These are phyloP conservation scores for Thermophis baileyi DNA, from an alignment of 2,113 vertebrate species.

Conservation along the genomic window DNA sequence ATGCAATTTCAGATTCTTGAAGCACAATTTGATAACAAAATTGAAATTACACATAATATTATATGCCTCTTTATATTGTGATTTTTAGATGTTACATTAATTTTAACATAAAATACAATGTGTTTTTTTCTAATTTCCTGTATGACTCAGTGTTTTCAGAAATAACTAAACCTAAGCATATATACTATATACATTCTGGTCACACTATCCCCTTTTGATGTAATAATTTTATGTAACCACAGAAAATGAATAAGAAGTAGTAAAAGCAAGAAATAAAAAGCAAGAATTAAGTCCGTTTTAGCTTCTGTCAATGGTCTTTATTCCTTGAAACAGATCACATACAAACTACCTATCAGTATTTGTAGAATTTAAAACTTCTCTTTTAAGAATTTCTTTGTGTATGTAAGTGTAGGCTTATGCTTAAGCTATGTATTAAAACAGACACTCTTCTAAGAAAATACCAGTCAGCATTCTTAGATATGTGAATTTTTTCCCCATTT, in stretches of 20 bases:
- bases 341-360: neutral
- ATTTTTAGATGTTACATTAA: conserved; percentile 14
- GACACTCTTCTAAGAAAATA: neutral
- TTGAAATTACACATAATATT: conserved; percentile 19
- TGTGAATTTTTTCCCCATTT: neutral
- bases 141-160: neutral
- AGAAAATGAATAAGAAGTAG: neutral
- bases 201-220: neutral
- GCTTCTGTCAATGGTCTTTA: neutral
- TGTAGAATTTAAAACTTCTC: neutral
- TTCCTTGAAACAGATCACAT: neutral
- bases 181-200: neutral
- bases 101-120: neutral
- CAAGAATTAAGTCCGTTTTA: neutral
- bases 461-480: neutral
- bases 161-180: conserved; percentile 37
- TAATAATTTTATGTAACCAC: neutral
- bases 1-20: conserved; percentile 1
- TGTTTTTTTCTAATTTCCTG: conserved; percentile 12
- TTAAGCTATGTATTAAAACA: neutral
- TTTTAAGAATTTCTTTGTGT: neutral
- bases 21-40: conserved; percentile 31
- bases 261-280: neutral
- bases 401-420: neutral
- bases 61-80: neutral